These are phyloP conservation scores for Sabellastarte sp. DNA, from an alignment of 2,888 invertebrate species.

Conservation along the genomic window DNA sequence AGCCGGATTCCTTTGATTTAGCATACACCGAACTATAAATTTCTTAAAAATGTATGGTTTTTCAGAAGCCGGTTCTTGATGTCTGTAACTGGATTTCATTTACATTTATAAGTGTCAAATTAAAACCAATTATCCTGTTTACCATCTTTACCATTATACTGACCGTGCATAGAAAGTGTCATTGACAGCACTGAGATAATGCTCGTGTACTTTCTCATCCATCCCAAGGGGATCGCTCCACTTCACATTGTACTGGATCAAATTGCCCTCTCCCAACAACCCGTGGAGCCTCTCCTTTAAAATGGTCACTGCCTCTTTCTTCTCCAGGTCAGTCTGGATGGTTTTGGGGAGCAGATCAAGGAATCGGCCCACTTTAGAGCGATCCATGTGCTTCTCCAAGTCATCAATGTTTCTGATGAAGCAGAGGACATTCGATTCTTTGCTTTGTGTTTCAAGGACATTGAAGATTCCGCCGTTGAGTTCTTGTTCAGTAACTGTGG, in stretches of 20 bases:
- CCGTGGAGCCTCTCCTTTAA: conserved; percentile 28
- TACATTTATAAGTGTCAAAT: not conserved
- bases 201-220: conserved; percentile 33
- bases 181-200: conserved; percentile 35
- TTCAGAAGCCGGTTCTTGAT: too few relatives aligned
- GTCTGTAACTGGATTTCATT: too few relatives aligned
- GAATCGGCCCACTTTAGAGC: not conserved
- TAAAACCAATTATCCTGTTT: too few relatives aligned
- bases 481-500: not conserved
- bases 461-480: not conserved
- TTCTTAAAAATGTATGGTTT: too few relatives aligned
- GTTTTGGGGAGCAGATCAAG: conserved; percentile 29
- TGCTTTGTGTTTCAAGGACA: not conserved
- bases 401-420: not conserved
- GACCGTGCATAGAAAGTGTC: conserved; percentile 30
- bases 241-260: conserved; percentile 21
- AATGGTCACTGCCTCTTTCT: conserved; percentile 30
- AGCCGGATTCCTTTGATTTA: too few relatives aligned
- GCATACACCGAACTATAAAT: too few relatives aligned
- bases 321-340: conserved; percentile 28
- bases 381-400: not conserved
- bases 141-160: too few relatives aligned
- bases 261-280: conserved; percentile 19
- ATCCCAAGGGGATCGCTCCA: conserved; percentile 40
- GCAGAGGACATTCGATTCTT: not conserved